phyloP scores from a whole-genome alignment of 2,888 invertebrate species.

The Nysson spinosus region DNA sequence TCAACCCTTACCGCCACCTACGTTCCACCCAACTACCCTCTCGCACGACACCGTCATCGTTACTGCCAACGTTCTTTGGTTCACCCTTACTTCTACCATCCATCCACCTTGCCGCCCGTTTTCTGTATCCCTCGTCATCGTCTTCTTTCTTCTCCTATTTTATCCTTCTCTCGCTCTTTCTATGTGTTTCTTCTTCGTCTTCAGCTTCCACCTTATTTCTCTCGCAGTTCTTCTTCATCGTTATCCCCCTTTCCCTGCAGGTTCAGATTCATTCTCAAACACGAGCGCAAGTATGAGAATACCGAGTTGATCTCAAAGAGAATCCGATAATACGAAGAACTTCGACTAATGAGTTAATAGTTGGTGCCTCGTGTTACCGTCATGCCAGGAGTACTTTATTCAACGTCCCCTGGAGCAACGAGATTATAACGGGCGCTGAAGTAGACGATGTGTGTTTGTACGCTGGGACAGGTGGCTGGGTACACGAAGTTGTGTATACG shows the following conservation, averaged over 20 bases:
- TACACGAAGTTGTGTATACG: conserved; percentile 1
- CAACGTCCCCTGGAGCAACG: conserved; percentile 63
- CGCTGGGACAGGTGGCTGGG: conserved; percentile 3
- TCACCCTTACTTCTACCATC: too few relatives aligned
- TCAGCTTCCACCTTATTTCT: conserved; percentile 45
- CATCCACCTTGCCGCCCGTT: conserved; percentile 2
- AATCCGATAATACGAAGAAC: conserved; percentile 73
- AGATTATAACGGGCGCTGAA: conserved; percentile 55
- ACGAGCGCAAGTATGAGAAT: conserved; percentile 52
- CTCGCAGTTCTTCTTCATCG: conserved; percentile 9
- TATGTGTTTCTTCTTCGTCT: conserved; percentile 19
- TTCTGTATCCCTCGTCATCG: conserved; percentile 33
- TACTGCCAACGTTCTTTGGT: conserved; percentile 45
- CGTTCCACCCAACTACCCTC: conserved; percentile 40
- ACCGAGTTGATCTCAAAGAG: conserved; percentile 71
- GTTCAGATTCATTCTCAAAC: conserved; percentile 25
- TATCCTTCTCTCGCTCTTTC: conserved; percentile 16
- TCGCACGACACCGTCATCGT: conserved; percentile 48
- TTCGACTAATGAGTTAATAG: conserved; percentile 75
- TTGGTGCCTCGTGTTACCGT: conserved; percentile 63
- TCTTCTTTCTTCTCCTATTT: conserved; percentile 38
- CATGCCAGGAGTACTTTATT: conserved; percentile 62
- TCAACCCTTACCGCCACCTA: conserved; percentile 54
- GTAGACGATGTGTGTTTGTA: conserved; percentile 1
- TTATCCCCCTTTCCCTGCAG: conserved; percentile 2